These are phyloP conservation scores for Tachysurus fulvidraco DNA, from an alignment of 2,113 vertebrate genomes.

Conservation along the genomic window DNA sequence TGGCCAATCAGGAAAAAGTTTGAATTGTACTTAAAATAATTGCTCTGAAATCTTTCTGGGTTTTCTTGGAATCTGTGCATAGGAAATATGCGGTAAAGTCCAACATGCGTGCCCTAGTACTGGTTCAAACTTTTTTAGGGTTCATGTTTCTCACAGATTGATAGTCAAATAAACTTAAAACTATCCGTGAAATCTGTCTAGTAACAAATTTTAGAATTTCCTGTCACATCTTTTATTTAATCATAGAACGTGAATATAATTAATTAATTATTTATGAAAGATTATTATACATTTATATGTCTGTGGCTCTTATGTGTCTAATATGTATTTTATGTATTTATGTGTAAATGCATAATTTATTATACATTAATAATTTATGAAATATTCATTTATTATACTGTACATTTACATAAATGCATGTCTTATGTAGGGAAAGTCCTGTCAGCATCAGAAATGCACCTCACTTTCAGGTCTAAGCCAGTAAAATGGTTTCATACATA, in stretches of 20 bases:
- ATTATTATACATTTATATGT: too few species aligned
- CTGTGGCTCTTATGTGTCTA: too few species aligned
- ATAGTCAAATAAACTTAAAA: not conserved
- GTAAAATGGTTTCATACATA: not conserved
- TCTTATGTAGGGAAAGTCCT: not conserved
- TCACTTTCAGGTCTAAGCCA: not conserved
- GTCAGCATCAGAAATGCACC: not conserved
- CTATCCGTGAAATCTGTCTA: not conserved
- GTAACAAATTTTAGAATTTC: not conserved
- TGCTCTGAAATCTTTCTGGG: not conserved
- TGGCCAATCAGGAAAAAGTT: not conserved
- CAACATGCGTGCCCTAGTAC: not conserved
- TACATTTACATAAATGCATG: too few species aligned
- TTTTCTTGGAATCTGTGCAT: not conserved
- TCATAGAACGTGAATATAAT: too few species aligned
- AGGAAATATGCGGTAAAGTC: not conserved
- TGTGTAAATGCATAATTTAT: too few species aligned
- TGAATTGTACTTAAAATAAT: not conserved
- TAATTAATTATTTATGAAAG: too few species aligned
- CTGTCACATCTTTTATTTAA: too few species aligned
- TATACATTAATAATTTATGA: too few species aligned
- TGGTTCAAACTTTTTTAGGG: not conserved
- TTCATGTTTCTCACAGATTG: not conserved
- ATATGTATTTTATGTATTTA: too few species aligned
- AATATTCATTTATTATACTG: too few species aligned